A percentile compares a stretch with the other conserved stretches of the same genome.
phyloP scores from a whole-genome alignment of 2,888 invertebrate genomes.

The Nomada fabriciana region DNA sequence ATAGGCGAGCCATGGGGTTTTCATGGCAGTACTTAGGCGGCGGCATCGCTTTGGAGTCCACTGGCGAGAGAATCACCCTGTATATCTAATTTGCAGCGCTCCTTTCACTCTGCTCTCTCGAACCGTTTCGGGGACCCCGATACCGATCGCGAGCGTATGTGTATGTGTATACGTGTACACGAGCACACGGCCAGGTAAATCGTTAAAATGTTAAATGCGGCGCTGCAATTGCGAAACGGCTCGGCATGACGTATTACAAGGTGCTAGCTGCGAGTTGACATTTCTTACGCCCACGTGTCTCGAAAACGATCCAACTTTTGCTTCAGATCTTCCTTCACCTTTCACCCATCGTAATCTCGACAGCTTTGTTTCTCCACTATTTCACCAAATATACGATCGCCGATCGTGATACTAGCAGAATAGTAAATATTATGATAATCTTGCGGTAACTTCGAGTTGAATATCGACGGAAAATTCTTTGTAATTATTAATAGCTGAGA shows the following conservation, averaged over 20 bases:
- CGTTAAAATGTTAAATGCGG: slow-evolving; percentile 63
- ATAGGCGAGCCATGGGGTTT: too few relatives aligned
- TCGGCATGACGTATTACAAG: slow-evolving; percentile 62
- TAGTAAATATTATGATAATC: too few relatives aligned
- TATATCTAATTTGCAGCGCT: slow-evolving; percentile 51
- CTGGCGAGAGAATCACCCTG: too few relatives aligned
- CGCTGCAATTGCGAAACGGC: slow-evolving; percentile 59
- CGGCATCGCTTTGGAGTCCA: too few relatives aligned
- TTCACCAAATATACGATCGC: too few relatives aligned
- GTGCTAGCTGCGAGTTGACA: slow-evolving; percentile 56
- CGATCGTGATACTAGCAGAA: too few relatives aligned
- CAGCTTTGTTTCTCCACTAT: too few relatives aligned
- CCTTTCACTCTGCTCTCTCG: slow-evolving; percentile 68
- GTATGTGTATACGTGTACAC: slow-evolving; percentile 9
- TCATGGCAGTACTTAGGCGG: too few relatives aligned
- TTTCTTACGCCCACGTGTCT: slow-evolving; percentile 61
- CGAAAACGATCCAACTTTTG: slow-evolving; percentile 10
- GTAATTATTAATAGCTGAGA: too few relatives aligned
- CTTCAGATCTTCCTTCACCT: not conserved
- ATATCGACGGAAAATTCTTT: too few relatives aligned
- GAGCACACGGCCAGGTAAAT: slow-evolving; percentile 37
- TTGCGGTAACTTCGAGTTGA: too few relatives aligned
- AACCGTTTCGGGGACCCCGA: slow-evolving; percentile 29
- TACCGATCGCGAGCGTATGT: slow-evolving; percentile 44
- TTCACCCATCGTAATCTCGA: too few relatives aligned